Conservation (phyloP, 2,888 invertebrate genomes). For the Lycia hirtaria region DNA sequence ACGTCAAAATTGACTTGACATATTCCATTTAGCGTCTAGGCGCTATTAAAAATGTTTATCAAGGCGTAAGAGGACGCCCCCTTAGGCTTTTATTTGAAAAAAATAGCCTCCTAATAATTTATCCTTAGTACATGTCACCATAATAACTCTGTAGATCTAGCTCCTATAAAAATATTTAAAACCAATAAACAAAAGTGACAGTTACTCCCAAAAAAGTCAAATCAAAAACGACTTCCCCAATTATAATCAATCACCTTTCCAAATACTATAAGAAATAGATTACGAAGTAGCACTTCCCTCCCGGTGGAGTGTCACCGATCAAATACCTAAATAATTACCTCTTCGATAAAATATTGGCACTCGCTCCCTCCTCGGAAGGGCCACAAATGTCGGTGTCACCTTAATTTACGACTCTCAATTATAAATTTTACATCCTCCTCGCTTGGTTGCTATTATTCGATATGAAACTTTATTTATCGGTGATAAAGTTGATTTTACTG, state of each 20-base stretch:
- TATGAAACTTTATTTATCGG: conserved; percentile 38
- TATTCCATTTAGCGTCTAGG: too few species aligned
- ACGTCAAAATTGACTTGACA: too few species aligned
- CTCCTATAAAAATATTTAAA: too few species aligned
- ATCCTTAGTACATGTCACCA: too few species aligned
- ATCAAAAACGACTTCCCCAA: conserved; percentile 9
- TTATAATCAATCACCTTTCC: conserved; percentile 33
- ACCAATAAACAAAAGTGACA: too few species aligned
- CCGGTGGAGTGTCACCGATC: conserved; percentile 60
- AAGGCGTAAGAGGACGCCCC: too few species aligned
- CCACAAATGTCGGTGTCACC: conserved; percentile 86
- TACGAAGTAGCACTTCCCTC: conserved; percentile 49
- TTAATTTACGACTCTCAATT: conserved; percentile 86
- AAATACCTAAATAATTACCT: conserved; percentile 73
- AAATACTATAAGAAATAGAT: conserved; percentile 38
- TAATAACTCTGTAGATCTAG: too few species aligned
- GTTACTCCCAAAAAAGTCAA: background rate
- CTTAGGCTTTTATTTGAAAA: too few species aligned
- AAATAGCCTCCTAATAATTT: too few species aligned
- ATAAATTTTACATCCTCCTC: conserved; percentile 77
- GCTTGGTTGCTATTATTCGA: conserved; percentile 24
- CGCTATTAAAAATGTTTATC: too few species aligned
- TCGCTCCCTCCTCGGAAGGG: conserved; percentile 58
- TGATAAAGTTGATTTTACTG: conserved; percentile 21
- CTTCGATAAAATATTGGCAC: conserved; percentile 81